phyloP scores from a whole-genome alignment of 2,888 invertebrate genomes.

The Machimus rusticus region DNA sequence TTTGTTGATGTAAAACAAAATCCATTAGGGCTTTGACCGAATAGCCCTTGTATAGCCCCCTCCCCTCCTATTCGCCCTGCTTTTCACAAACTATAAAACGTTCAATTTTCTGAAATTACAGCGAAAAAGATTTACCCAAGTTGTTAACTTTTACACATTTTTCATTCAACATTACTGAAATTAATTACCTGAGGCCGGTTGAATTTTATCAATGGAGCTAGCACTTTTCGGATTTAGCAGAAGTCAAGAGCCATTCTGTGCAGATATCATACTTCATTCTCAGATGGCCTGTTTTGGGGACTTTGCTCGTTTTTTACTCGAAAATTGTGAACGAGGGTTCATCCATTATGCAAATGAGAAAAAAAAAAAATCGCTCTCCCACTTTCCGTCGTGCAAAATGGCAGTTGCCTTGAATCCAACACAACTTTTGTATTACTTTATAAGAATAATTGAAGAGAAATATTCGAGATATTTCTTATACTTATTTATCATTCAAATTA shows the following conservation, averaged over 20 bases:
- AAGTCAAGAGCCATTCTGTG: not conserved
- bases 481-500: not conserved
- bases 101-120: not conserved
- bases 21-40: not conserved
- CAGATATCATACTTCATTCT: not conserved
- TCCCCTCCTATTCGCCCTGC: not conserved
- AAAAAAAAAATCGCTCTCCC: not conserved
- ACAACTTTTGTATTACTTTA: not conserved
- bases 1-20: constrained; percentile 38
- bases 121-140: not conserved
- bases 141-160: not conserved
- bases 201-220: not conserved
- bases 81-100: not conserved
- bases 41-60: not conserved
- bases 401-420: not conserved
- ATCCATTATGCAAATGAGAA: constrained; percentile 14
- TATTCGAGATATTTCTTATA: not conserved
- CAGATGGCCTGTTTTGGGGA: not conserved
- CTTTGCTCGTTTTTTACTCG: not conserved
- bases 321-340: not conserved
- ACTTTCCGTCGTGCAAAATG: not conserved
- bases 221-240: not conserved
- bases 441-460: not conserved
- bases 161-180: not conserved
- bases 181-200: constrained; percentile 14